phyloP scores from a whole-genome alignment of 2,888 invertebrate genomes.

The Aphidoletes aphidimyza region DNA sequence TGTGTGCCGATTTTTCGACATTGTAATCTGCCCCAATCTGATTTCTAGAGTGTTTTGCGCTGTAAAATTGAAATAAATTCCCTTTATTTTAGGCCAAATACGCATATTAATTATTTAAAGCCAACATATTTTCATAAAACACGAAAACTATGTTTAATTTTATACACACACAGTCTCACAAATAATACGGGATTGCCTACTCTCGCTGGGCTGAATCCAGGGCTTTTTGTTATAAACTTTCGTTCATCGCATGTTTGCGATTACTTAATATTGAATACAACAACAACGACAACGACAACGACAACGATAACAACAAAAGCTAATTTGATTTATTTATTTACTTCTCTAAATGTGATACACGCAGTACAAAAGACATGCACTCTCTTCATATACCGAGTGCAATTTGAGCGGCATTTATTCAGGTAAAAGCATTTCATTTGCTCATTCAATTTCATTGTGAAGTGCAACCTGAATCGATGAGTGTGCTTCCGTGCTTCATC shows the following conservation, averaged over 20 bases:
- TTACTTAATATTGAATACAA: constrained; percentile 29
- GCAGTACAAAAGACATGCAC: constrained; percentile 36
- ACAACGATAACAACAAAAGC: background rate
- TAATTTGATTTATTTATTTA: constrained; percentile 51
- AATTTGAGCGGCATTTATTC: background rate
- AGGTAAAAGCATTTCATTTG: constrained; percentile 12
- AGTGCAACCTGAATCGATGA: background rate
- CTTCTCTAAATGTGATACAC: constrained; percentile 51
- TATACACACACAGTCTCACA: no score
- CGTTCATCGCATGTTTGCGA: constrained; percentile 37
- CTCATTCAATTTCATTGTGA: background rate
- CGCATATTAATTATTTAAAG: constrained; percentile 53
- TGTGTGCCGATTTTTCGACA: background rate
- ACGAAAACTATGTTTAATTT: constrained; percentile 21
- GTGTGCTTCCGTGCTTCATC: background rate
- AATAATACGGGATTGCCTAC: background rate
- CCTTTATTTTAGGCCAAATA: constrained; percentile 38
- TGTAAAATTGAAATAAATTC: constrained; percentile 47
- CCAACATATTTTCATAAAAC: constrained; percentile 50
- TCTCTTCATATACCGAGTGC: background rate
- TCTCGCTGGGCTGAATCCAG: background rate
- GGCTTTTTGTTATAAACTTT: constrained; percentile 13
- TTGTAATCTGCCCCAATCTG: constrained; percentile 44
- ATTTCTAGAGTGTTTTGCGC: constrained; percentile 31
- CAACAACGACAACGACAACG: background rate